A percentile compares a stretch with the other conserved stretches of the same genome.
phyloP scores from a whole-genome alignment of 2,888 invertebrate genomes.

The Drosophila aldrichi region DNA sequence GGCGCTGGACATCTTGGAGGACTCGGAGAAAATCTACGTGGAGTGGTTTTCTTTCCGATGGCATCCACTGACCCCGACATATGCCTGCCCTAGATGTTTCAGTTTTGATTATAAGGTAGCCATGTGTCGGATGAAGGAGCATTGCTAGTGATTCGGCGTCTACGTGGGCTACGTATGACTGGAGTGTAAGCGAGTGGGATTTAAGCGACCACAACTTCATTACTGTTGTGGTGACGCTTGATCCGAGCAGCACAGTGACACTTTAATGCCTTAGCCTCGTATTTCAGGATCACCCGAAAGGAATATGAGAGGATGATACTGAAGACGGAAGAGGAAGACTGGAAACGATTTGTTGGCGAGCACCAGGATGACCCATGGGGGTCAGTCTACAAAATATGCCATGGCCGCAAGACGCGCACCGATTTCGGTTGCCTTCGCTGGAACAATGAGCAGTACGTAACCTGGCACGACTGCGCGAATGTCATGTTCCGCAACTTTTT shows the following conservation, averaged over 20 bases:
- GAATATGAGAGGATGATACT: neutral
- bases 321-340: neutral
- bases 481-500: too few species aligned
- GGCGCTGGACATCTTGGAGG: neutral
- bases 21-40: neutral
- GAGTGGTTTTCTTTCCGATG: neutral
- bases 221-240: too few species aligned
- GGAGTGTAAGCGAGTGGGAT: too few species aligned
- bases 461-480: neutral
- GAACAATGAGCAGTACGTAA: neutral
- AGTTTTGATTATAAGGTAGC: neutral
- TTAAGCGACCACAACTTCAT: too few species aligned
- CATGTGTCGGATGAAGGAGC: neutral
- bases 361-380: neutral
- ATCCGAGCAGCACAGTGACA: too few species aligned
- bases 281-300: neutral
- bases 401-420: too few species aligned
- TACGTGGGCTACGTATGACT: too few species aligned
- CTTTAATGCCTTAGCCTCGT: too few species aligned
- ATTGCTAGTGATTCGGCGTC: too few species aligned
- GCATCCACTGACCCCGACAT: fast-evolving
- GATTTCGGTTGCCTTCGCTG: neutral
- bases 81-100: neutral
- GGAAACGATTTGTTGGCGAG: neutral
- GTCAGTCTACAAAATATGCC: too few species aligned